Base-by-base conservation (phyloP, 2,797 vertebrate genomes). In the Gymnothorax reevesii region DNA sequence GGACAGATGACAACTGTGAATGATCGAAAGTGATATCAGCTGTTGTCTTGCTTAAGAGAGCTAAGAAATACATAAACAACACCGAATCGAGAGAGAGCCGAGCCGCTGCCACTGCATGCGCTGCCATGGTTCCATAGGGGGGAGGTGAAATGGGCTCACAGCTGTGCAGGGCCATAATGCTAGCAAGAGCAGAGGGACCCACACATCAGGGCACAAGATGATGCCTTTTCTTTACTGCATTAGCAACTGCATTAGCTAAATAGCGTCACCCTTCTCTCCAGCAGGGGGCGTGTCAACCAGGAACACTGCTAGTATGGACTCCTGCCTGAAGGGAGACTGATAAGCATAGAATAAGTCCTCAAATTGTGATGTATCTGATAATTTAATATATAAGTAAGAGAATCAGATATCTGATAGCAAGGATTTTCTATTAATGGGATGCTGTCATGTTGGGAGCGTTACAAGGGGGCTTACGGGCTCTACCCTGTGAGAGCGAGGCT, bases 401-500 rank as follows among this genome's bases (percentile, higher is more conserved):
- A 15, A 57, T 1, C 15, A 55, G 79, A 57, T 13, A 82, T 25
- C 52, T n/a, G 52, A 77, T 77, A 52, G 15, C 42, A 20, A 15
- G 15, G 25, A 73, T 73, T 12, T 42, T 27, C 27, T 33, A 27
- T 42, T 73, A 73, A 73, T 73, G 69, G 25, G 27, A 33, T 25
- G 13, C 69, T 15, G 27, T 27, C 25, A 15, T 73, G 69, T 33
- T 12, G 54, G 33, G 6, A 20, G 22, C 64, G 83, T 42, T 42
- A 42, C 33, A 9, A 20, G 33, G 64, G 13, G 33, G 57, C 33
- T 20, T 42, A 27, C 49, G n/a, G 75, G 85, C 22, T 42, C 33
- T 22, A 64, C 75, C 42, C 27, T 86, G 85, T 54, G 60, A 77
- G 69, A 82, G 42, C n/a, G 15, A n/a, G 15, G 60, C 59, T 86